These are phyloP conservation scores for Microcebus griseorufus DNA, from an alignment of 2,113 vertebrate genomes.

Conservation along the genomic window DNA sequence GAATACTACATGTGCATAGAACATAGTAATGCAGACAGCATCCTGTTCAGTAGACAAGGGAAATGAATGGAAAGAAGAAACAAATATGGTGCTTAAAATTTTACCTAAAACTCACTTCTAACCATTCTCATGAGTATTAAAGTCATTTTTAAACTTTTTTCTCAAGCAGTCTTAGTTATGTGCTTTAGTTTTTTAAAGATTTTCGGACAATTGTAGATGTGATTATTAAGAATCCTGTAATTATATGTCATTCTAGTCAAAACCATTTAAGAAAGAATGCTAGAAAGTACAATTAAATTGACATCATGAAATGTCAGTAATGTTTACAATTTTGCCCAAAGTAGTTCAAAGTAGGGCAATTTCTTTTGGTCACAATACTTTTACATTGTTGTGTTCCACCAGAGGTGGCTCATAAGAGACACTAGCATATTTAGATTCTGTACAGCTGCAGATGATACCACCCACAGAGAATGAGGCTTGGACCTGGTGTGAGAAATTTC, in stretches of 20 bases:
- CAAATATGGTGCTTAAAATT: neutral
- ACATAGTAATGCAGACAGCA: neutral
- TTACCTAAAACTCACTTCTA: neutral
- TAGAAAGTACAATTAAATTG: neutral
- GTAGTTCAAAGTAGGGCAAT: constrained; percentile 42
- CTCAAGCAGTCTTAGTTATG: neutral
- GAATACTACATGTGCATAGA: neutral
- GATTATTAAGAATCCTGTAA: constrained; percentile 44
- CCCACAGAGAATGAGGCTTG: constrained; percentile 14
- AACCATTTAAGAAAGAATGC: constrained; percentile 50
- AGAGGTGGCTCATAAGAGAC: constrained; percentile 49
- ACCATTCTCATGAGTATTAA: neutral
- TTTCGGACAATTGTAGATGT: neutral
- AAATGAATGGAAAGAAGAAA: neutral
- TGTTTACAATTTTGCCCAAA: constrained; percentile 9
- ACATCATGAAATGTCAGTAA: constrained; percentile 33
- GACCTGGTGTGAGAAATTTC: constrained; percentile 59
- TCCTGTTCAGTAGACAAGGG: neutral
- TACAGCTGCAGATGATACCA: constrained; percentile 56
- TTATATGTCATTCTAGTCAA: neutral
- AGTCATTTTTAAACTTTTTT: neutral
- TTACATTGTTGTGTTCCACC: neutral
- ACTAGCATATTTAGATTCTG: constrained; percentile 23
- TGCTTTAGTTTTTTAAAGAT: neutral
- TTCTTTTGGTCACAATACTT: constrained; percentile 40